phyloP scores from a whole-genome alignment of 1,140 invertebrate species.

The Ceratosolen fusciceps region DNA sequence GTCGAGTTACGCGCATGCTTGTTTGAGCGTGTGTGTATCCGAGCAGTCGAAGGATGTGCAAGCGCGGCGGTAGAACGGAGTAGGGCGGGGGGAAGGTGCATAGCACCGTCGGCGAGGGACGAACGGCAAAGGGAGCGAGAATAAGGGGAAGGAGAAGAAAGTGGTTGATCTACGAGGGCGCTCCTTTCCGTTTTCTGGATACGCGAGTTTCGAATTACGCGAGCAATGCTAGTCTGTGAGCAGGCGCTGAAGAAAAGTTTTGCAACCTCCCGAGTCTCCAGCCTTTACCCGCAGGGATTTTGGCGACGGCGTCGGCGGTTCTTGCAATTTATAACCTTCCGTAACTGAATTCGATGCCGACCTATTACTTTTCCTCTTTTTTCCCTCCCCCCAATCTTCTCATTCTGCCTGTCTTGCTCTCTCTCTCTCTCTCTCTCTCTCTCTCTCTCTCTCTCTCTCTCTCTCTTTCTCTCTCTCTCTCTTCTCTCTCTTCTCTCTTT shows the following conservation, averaged over 20 bases:
- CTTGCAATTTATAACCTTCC: conserved; percentile 67
- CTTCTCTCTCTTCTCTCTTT: not conserved
- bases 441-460: too few species aligned
- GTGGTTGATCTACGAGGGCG: conserved; percentile 63
- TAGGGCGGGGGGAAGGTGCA: too few species aligned
- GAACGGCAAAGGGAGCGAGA: conserved; percentile 11
- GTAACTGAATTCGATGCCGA: conserved; percentile 66
- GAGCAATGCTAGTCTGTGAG: conserved; percentile 50
- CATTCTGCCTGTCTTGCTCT: not conserved
- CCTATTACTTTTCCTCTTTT: conserved; percentile 58
- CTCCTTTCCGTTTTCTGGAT: conserved; percentile 65
- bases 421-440: not conserved
- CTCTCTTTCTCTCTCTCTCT: too few species aligned
- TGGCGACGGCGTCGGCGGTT: conserved; percentile 52
- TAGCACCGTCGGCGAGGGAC: too few species aligned
- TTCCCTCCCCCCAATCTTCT: too few species aligned
- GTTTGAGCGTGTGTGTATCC: too few species aligned
- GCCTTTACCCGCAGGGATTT: conserved; percentile 61
- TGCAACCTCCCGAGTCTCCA: conserved; percentile 36
- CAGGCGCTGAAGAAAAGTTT: conserved; percentile 64
- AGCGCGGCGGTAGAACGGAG: too few species aligned
- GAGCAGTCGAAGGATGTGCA: too few species aligned
- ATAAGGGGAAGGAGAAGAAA: conserved; percentile 40
- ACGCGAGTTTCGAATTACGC: conserved; percentile 68
- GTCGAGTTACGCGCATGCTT: too few species aligned